Evolutionary conservation across 1,140 invertebrate species (phyloP), one percentile per base, ranked within the genome.

Genomic region (Lepidurus arcticus): DNA sequence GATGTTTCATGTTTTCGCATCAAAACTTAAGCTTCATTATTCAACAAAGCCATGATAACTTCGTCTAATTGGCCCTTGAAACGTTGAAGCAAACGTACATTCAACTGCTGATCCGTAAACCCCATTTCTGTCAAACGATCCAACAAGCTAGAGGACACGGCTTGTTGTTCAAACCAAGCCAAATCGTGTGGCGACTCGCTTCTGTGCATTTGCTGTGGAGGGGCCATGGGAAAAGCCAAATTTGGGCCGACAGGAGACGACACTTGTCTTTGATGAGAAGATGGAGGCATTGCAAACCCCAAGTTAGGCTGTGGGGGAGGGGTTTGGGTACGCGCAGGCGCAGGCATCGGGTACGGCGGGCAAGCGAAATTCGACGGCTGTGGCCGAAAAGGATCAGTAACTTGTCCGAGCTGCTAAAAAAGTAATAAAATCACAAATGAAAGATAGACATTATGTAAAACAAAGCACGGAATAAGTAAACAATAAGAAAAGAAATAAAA

Each of bases 121-220:
- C 78, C 78, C 78, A 78, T 78, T 47, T 73, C 73, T 10, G 34
- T 8, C 21, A 78, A 74, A 24, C 75, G 75, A 45, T 44, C 75
- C 42, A 76, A 65, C 53, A 65, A 65, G 21, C 53, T 65, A 13
- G 53, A 65, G 21, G 53, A 65, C 8, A 65, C 53, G 13, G 16
- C 6, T 7, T 21, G 16, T 13, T 65, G 13, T 7, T 13, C 53
- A 65, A 65, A 65, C 53, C 53, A 65, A n/a, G 16, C 53, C 53
- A 65, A n/a, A 65, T 65, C 34, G 2, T 34, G 34, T 34, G 2
- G 34, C 34, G 3, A 34, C 34, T 34, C 34, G 34, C 34, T 34
- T 34, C 34, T 34, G 34, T 3, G 34, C 34, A 43, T 44, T 42
- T 75, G n/a, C 3, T 26, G 9, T 16, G 74, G 16, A 42, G 44